Percentiles rank a stretch among this genome's conserved stretches.
Conservation (phyloP, 2,888 invertebrate species). For the Herminia tarsipennalis region DNA sequence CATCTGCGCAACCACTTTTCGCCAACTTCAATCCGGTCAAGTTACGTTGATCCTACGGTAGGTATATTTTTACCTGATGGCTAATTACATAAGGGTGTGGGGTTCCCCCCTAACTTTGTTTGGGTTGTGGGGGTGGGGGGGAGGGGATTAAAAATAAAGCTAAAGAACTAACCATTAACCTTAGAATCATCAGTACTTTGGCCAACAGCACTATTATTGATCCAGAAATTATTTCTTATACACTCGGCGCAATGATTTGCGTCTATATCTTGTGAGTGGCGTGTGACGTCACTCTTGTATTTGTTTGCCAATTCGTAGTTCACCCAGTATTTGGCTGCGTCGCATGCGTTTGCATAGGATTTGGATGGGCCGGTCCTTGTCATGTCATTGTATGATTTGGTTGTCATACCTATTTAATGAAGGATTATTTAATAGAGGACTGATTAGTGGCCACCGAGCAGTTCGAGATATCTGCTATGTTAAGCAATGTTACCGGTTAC, state of each 20-base stretch:
- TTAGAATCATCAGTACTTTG: conserved; percentile 36
- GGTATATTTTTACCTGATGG: no score
- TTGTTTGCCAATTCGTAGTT: conserved; percentile 28
- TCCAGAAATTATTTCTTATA: conserved; percentile 57
- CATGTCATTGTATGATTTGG: conserved; percentile 26
- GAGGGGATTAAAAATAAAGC: no score
- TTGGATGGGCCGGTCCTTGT: conserved; percentile 28
- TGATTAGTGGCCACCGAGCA: no score
- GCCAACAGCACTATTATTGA: conserved; percentile 39
- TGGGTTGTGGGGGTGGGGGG: no score
- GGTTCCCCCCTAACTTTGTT: not conserved
- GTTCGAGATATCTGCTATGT: no score
- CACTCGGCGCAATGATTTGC: conserved; percentile 54
- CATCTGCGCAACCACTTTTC: no score
- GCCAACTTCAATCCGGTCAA: no score
- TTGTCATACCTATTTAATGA: not conserved
- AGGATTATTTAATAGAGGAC: no score
- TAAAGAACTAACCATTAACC: conserved; percentile 45
- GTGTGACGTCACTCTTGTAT: conserved; percentile 20
- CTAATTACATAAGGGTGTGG: no score
- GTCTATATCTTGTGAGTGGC: conserved; percentile 38
- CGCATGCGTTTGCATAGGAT: conserved; percentile 36
- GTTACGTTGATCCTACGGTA: no score
- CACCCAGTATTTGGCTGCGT: conserved; percentile 39
- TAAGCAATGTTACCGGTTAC: no score